These are phyloP conservation scores for Callaeas wilsoni DNA, from an alignment of 2,113 vertebrate genomes.

Conservation along the genomic window DNA sequence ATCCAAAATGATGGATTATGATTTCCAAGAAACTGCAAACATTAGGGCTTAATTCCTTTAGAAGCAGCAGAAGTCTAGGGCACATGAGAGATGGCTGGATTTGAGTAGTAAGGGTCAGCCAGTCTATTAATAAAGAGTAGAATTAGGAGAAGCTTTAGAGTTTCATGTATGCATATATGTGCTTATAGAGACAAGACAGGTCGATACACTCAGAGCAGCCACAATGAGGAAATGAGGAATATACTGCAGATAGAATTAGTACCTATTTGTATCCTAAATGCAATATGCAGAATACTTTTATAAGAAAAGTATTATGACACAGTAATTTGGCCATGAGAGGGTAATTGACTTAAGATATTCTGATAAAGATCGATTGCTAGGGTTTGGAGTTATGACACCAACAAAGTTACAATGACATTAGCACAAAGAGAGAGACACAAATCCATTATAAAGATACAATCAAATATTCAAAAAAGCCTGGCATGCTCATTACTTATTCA, in stretches of 20 bases:
- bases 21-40: not conserved
- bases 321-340: slow-evolving; percentile 64
- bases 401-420: slow-evolving; percentile 86
- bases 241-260: slow-evolving; percentile 7
- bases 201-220: not conserved
- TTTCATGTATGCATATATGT: not conserved
- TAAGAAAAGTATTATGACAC: slow-evolving; percentile 50
- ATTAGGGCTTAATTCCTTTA: not conserved
- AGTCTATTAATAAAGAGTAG: not conserved
- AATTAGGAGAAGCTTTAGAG: not conserved
- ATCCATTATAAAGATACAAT: slow-evolving; percentile 94
- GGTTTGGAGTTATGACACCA: slow-evolving; percentile 84
- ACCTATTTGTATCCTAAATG: slow-evolving; percentile 42
- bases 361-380: slow-evolving; percentile 90
- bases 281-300: slow-evolving; percentile 1
- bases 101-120: not conserved
- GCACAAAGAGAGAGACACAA: slow-evolving; percentile 85
- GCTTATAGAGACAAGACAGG: not conserved
- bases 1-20: not conserved
- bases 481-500: slow-evolving; percentile 96
- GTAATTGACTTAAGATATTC: slow-evolving; percentile 86
- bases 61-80: not conserved
- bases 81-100: not conserved
- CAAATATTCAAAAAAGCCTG: slow-evolving; percentile 95
- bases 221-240: slow-evolving; percentile 14